phyloP scores from a whole-genome alignment of 2,888 invertebrate species.

The Crepidodera aurea region DNA sequence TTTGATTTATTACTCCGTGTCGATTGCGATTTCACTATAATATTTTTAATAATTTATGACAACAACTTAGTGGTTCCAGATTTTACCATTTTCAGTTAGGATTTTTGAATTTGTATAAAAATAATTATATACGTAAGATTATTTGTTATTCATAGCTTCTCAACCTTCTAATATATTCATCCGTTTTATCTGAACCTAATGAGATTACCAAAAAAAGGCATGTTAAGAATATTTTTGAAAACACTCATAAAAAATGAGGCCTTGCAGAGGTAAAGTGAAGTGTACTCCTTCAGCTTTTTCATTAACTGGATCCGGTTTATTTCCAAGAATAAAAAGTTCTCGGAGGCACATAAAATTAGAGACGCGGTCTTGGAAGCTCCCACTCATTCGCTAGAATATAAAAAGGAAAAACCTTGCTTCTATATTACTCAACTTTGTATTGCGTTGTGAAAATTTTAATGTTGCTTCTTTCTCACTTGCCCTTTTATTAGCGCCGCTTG shows the following conservation, averaged over 20 bases:
- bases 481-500: constrained; percentile 10
- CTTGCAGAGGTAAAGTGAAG: not conserved
- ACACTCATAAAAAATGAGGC: constrained; percentile 10
- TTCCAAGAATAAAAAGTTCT: constrained; percentile 15
- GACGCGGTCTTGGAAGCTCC: not conserved
- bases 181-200: not conserved
- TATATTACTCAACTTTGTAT: constrained; percentile 10
- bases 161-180: not conserved
- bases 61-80: too few species aligned
- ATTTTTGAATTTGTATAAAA: too few species aligned
- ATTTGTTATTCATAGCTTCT: not conserved
- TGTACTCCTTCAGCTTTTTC: constrained; percentile 19
- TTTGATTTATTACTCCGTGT: too few species aligned
- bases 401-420: constrained; percentile 5
- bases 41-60: too few species aligned
- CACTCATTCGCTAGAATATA: not conserved
- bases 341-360: constrained; percentile 21
- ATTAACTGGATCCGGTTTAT: constrained; percentile 22
- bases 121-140: too few species aligned
- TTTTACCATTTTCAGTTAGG: too few species aligned
- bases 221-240: constrained; percentile 12
- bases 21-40: too few species aligned
- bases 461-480: not conserved
- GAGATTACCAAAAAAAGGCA: constrained; percentile 10
- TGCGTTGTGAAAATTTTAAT: constrained; percentile 12